Percentiles rank a stretch among this genome's conserved stretches.
Conservation (phyloP, 2,888 invertebrate genomes). For the Seira ritae region DNA sequence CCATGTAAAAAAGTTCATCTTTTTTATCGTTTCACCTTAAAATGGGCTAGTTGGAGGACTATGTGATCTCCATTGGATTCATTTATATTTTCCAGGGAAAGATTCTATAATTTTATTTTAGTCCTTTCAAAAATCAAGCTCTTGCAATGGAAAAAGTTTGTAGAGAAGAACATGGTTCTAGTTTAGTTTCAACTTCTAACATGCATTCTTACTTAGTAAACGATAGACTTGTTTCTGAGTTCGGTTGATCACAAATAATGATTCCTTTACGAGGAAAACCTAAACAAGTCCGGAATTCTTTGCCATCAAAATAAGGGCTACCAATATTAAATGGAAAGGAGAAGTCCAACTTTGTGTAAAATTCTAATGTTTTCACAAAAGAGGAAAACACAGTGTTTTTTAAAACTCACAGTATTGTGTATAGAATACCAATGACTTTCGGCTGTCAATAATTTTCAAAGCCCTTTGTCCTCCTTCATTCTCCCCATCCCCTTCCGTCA, state of each 20-base stretch:
- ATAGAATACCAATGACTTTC: constrained; percentile 66
- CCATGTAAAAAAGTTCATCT: too few species aligned
- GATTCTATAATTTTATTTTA: too few species aligned
- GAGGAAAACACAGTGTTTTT: neutral
- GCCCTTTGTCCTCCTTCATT: constrained; percentile 55
- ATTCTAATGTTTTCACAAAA: neutral
- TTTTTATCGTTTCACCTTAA: neutral
- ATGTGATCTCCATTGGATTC: too few species aligned
- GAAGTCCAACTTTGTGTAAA: neutral
- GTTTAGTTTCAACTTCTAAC: too few species aligned
- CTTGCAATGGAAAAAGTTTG: too few species aligned
- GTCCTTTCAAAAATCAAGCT: too few species aligned
- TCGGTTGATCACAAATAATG: constrained; percentile 12
- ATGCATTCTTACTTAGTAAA: neutral
- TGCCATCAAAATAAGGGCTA: neutral
- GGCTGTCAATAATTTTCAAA: constrained; percentile 69
- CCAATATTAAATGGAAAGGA: neutral
- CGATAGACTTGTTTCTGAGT: neutral
- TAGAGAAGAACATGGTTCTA: too few species aligned
- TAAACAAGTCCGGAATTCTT: neutral
- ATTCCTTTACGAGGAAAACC: neutral
- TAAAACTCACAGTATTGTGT: constrained; percentile 9
- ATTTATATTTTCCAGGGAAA: too few species aligned
- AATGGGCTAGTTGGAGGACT: neutral
- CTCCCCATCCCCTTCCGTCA: constrained; percentile 36